Base-by-base conservation (phyloP, 2,888 invertebrate species). In the Oeneis ivallda region DNA sequence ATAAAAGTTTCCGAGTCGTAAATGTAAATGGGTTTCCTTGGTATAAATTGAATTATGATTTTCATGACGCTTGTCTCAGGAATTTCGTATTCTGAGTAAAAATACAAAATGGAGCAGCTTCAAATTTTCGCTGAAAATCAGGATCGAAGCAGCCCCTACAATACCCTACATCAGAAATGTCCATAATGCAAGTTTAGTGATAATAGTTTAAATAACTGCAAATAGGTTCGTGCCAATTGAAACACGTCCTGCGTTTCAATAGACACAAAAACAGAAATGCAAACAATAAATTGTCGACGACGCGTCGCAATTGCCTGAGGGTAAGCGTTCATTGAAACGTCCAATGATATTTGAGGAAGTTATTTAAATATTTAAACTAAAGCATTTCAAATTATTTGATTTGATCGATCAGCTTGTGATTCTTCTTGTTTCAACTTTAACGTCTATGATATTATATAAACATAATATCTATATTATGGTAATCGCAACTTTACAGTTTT, bases 231-330 rank as follows among this genome's bases (percentile, higher is more conserved):
- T 54, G 57, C 63, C 61, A 69, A 67, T 69, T 65, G 67, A 49
- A 69, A 26, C 26, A 26, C 26, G 26, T 26, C 26, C 26, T 60
- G 61, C 65, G 67, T 67, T 65, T 69, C 67, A 67, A 69, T 67
- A 61, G 69, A 67, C 67, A 63, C 56, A 57, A 65, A 67, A 69
- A 69, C 69, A 69, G 69, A 67, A 69, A 63, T 60, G 60, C 67
- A 67, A 69, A 69, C 69, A 69, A 69, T 69, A 69, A 65, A 69
- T 67, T 61, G 69, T 65, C 65, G 62, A 57, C 63, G 62, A 58
- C 59, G 50, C 64, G 63, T 69, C 65, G 69, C 66, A 66, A 63
- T 68, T 66, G 66, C 60, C 67, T 52, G 60, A 62, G 64, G 67
- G 65, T 62, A 65, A 65, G 53, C 59, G 54, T 67, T 69, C 57